Base-by-base conservation (phyloP, 1,140 invertebrate species). In the Hydropsyche tenuis region DNA sequence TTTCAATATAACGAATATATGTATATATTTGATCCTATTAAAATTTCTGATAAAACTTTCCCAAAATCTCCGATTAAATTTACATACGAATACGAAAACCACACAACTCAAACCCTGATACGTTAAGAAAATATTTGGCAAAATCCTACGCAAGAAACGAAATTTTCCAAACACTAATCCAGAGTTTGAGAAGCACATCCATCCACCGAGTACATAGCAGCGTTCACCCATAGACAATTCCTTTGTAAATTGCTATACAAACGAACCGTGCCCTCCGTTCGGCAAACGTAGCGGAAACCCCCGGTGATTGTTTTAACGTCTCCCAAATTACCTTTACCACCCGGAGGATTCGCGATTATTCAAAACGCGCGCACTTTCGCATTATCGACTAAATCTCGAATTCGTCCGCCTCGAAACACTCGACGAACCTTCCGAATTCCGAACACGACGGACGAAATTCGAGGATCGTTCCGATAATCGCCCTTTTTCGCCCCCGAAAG, bases 201-300 rank as follows among this genome's bases (percentile, higher is more conserved):
- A 16, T 16, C 45, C 45, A n/a, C 18, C 51, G 51, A 18, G 22
- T n/a, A n/a, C n/a, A n/a, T n/a, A n/a, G n/a, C 30, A 37, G 30
- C 30, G 30, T 37, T 3, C 30, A 12, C 56, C 22, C 22, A 60
- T 23, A 60, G 23, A 60, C 56, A 25, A 60, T 60, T 60, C 56
- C 56, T 60, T 60, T 60, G 56, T 60, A 60, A 60, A 60, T 60
- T 60, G 56, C 23, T 60, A 60, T 60, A 60, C 56, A 60, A 60
- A 60, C 56, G 56, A 60, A 60, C 56, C 56, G 56, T 60, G 56
- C 56, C 56, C 56, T 60, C 25, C 7, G 30, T 37, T 37, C 30
- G 30, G 56, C 56, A 60, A 60, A 60, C 56, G 56, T 60, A 25
- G 56, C 56, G 56, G 56, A 60, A 60, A 60, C 56, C 56, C 23